phyloP scores from a whole-genome alignment of 2,797 vertebrate species.

The Clamator glandarius region DNA sequence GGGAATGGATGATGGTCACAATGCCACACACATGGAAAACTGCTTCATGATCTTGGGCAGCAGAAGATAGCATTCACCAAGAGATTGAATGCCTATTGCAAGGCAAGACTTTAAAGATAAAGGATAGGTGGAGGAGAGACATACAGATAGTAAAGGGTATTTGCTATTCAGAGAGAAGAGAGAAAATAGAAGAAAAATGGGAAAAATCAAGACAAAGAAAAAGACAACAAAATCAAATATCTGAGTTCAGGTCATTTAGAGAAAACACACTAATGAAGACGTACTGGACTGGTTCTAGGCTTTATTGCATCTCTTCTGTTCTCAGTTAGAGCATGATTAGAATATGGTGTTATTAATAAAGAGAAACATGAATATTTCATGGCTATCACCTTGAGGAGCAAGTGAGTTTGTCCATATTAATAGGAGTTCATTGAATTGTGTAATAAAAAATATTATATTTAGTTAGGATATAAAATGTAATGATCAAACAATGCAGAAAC shows the following conservation, averaged over 20 bases:
- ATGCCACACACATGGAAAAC: neutral
- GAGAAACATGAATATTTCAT: neutral
- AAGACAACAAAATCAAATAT: neutral
- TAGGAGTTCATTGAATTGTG: neutral
- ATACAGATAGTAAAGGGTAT: neutral
- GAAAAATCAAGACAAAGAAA: neutral
- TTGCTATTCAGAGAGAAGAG: neutral
- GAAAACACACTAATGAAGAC: neutral
- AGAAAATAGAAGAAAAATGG: neutral
- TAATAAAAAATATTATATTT: neutral
- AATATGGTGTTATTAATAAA: neutral
- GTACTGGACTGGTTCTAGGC: neutral
- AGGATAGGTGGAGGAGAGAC: neutral
- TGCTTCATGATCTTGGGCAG: neutral
- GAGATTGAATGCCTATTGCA: neutral
- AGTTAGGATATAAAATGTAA: neutral
- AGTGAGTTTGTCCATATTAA: neutral
- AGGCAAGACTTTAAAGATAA: neutral
- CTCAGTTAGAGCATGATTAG: neutral
- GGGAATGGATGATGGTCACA: neutral
- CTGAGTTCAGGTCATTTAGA: neutral
- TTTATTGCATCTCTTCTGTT: neutral
- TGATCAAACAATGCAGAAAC: neutral
- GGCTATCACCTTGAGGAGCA: neutral
- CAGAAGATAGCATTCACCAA: neutral